Evolutionary conservation across 2,113 vertebrate species (phyloP), one percentile per base, ranked within the genome.

Genomic region (Lathamus discolor): DNA sequence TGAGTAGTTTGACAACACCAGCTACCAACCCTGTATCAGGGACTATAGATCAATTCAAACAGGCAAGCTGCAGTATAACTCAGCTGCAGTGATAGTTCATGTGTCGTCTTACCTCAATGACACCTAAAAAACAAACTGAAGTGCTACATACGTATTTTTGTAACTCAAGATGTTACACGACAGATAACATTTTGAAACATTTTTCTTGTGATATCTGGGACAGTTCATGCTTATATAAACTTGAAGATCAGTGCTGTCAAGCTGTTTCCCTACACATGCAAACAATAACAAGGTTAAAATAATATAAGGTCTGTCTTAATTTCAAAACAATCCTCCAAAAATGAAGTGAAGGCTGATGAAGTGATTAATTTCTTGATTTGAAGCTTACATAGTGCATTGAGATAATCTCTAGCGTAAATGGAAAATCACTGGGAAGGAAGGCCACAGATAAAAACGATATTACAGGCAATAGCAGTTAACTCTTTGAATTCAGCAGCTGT

Each of bases 261-360:
- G 86, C 69, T 86, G 25, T 78, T 91, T 68, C 64, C 8, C 29
- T 33, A 59, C 80, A 63, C 37, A 82, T 3, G 59, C 33, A 75
- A 86, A 83, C 19, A 91, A 84, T 76, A 94, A 66, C 57, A 62
- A 96, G 91, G 96, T 92, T 97, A 95, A 95, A 95, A 96, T 64
- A 96, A 96, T 73, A 87, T 25, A 35, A 70, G 11, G 17, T 63
- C 76, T 48, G 39, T 57, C 66, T 88, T 84, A 62, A 91, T 76
- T 95, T 86, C 83, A 85, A 91, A 93, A 91, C 52, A 83, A 89
- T 79, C 91, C 70, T 89, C 35, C 57, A 89, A 75, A 75, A 82
- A 82, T 31, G 18, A 86, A 92, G 51, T 66, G 61, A 92, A 95
- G 91, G 88, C 67, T 85, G 86, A 79, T 74, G 41, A 89, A 96